phyloP scores from a whole-genome alignment of 2,113 vertebrate genomes.

The Trinectes maculatus region DNA sequence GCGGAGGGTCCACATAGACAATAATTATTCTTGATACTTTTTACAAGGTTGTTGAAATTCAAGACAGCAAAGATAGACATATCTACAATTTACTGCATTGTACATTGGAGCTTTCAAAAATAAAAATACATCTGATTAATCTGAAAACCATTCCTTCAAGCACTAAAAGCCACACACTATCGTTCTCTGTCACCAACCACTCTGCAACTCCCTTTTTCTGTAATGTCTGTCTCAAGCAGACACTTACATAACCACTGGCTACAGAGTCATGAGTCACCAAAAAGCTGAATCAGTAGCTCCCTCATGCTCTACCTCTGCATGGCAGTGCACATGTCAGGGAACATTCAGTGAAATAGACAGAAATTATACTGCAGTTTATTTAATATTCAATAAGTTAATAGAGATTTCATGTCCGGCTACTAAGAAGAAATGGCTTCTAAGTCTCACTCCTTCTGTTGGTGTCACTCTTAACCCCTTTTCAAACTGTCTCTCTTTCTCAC shows the following conservation, averaged over 20 bases:
- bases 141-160: no score
- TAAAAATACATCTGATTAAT: no score
- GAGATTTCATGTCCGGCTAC: conserved; percentile 14
- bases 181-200: neutral
- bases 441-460: neutral
- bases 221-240: conserved; percentile 35
- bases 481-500: neutral
- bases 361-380: conserved; percentile 5
- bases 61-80: no score
- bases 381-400: neutral
- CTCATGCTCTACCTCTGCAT: conserved; percentile 10
- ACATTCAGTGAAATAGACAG: neutral
- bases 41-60: neutral
- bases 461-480: conserved; percentile 15
- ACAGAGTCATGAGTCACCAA: conserved; percentile 27
- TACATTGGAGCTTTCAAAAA: no score
- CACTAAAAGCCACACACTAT: no score
- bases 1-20: neutral
- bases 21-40: neutral
- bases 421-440: neutral
- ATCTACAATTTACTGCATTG: no score
- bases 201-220: conserved; percentile 20
- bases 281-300: conserved; percentile 33
- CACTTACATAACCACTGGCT: conserved; percentile 57
- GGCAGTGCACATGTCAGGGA: conserved; percentile 12